A percentile compares a stretch with the other conserved stretches of the same genome.
Evolutionary conservation across 2,113 vertebrate species (phyloP).

Genomic region (Triplophysa siluroides): DNA sequence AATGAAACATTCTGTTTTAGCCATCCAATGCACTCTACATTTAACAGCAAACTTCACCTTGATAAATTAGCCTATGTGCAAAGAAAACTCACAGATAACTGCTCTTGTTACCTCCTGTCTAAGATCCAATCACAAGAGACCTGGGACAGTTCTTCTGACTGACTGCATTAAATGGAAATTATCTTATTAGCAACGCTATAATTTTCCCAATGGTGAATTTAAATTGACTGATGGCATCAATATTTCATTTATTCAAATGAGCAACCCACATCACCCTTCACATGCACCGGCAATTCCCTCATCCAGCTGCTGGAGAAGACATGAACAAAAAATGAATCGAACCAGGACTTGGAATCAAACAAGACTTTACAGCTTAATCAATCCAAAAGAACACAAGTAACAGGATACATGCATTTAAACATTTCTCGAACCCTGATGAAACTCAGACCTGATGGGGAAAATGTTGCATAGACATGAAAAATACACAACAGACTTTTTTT

Average conservation of each 20-base stretch:
- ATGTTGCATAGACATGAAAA: no score
- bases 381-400: no score
- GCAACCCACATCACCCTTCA: slow-evolving; percentile 56
- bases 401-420: no score
- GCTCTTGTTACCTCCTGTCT: slow-evolving; percentile 64
- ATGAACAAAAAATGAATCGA: neutral
- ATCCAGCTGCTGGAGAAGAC: neutral
- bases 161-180: slow-evolving; percentile 76
- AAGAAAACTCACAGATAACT: neutral
- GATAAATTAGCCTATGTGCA: neutral
- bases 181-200: slow-evolving; percentile 72
- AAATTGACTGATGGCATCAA: slow-evolving; percentile 73
- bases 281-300: neutral
- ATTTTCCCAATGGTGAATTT: slow-evolving; percentile 65
- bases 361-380: no score
- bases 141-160: slow-evolving; percentile 61
- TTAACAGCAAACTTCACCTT: neutral
- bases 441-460: no score
- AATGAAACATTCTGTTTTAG: no score
- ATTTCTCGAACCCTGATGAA: no score
- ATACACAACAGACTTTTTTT: no score
- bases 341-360: neutral
- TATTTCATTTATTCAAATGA: slow-evolving; percentile 65
- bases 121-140: slow-evolving; percentile 58
- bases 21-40: no score